Base-by-base conservation (phyloP, 2,888 invertebrate species). In the Pedicia rivosa region DNA sequence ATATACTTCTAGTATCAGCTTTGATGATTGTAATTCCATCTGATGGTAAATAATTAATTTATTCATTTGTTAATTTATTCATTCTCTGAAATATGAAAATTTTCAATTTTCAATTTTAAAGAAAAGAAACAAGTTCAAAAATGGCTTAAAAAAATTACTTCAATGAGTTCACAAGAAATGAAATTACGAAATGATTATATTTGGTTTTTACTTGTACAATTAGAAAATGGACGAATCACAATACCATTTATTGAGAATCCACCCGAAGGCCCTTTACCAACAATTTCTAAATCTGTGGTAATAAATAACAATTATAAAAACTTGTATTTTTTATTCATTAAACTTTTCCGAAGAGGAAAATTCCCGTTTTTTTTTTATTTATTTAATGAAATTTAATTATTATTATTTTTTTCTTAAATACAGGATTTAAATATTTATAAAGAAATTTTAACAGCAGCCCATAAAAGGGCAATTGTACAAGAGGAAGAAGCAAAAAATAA, bases 151-250 rank as follows among this genome's bases (percentile, higher is more conserved):
- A 43, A 36, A 22, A 31, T 43, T 4, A 26, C 39, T 22, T 13
- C 20, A 12, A 37, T 42, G 40, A 27, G 26, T 31, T 6, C 4
- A 12, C 22, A 15, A 4, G 44, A 44, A 16, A 37, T 41, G 19
- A 30, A 8, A 5, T 39, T 37, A 16, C 40, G 44, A 16, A 43
- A 43, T 31, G 44, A 44, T 37, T 44, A 44, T 19, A 34, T 42
- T 15, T 43, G 42, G 44, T 44, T 44, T 28, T 34, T 44, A n/a
- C 37, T 44, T 2, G 37, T 42, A 3, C 44, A 44, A 34, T 36
- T 42, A n/a, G 42, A 44, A 39, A 44, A 33, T 36, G 40, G 41
- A 13, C 17, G 13, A 2, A 35, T 44, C 5, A 43, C 42, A 10
- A 25, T 43, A 22, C 44, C 44, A 16, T 44, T 44, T 40, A 39